phyloP scores from a whole-genome alignment of 2,113 vertebrate species.

The Pholis gunnellus region DNA sequence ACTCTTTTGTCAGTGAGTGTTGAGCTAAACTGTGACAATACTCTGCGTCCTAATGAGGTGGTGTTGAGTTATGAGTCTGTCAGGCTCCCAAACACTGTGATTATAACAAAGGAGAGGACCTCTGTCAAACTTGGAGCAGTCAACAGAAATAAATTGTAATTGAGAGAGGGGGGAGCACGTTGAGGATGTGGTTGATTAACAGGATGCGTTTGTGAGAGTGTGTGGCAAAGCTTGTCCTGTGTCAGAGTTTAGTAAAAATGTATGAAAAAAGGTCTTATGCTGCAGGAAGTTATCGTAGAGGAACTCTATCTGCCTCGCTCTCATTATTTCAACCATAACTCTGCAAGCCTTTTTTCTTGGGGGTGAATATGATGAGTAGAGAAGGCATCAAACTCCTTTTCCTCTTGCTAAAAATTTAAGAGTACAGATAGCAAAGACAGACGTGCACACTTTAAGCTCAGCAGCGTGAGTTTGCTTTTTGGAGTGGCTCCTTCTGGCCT shows the following conservation, averaged over 20 bases:
- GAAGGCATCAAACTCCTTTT: conserved; percentile 19
- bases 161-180: not conserved
- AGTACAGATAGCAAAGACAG: conserved; percentile 3
- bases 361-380: not conserved
- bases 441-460: conserved; percentile 5
- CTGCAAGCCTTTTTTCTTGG: not conserved
- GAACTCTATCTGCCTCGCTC: not conserved
- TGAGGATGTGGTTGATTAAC: conserved; percentile 76
- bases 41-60: conserved; percentile 51
- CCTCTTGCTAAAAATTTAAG: conserved; percentile 12
- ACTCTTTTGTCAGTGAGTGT: conserved; percentile 11
- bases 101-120: conserved; percentile 51
- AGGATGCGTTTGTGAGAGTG: conserved; percentile 61
- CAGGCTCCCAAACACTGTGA: conserved; percentile 22
- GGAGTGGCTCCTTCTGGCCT: conserved; percentile 45
- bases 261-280: conserved; percentile 37
- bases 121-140: conserved; percentile 16
- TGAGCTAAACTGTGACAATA: conserved; percentile 21
- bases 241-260: conserved; percentile 17
- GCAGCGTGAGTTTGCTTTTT: conserved; percentile 39
- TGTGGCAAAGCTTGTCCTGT: conserved; percentile 17
- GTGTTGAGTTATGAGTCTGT: conserved; percentile 71
- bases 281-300: not conserved
- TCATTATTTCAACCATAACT: not conserved
- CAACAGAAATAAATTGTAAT: conserved; percentile 19